These are phyloP conservation scores for Pseudococcus longispinus DNA, from an alignment of 2,888 invertebrate species.

Conservation along the genomic window DNA sequence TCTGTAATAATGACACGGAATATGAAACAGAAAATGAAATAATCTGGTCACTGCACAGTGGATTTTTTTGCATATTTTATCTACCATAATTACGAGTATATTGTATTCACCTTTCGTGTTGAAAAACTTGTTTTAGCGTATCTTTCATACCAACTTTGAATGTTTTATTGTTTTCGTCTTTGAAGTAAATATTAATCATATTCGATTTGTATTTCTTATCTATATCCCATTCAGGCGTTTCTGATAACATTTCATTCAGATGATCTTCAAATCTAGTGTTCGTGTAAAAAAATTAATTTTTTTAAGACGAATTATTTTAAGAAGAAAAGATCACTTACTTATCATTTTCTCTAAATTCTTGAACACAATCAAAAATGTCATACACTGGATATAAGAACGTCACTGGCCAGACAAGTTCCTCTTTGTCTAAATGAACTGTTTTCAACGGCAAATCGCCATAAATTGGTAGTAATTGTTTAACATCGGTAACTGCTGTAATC, in stretches of 20 bases:
- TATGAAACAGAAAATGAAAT: background rate
- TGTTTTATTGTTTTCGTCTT: conserved; percentile 65
- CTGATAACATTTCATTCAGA: conserved; percentile 72
- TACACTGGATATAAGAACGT: conserved; percentile 89
- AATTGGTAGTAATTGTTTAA: conserved; percentile 63
- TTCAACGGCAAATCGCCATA: conserved; percentile 70
- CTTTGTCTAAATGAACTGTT: conserved; percentile 70
- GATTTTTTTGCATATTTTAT: background rate
- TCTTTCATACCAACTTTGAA: conserved; percentile 67
- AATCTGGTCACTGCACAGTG: background rate
- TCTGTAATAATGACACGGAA: conserved; percentile 48
- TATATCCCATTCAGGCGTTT: conserved; percentile 76
- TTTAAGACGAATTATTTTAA: background rate
- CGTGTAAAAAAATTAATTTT: background rate
- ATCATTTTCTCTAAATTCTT: conserved; percentile 78
- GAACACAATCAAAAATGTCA: conserved; percentile 84
- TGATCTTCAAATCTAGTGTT: conserved; percentile 65
- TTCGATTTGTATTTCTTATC: conserved; percentile 70
- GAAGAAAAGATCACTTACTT: conserved; percentile 63
- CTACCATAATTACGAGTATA: background rate
- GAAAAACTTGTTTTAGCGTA: conserved; percentile 70
- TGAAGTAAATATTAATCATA: conserved; percentile 76
- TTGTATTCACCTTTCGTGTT: conserved; percentile 65
- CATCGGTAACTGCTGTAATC: conserved; percentile 38
- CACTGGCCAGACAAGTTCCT: conserved; percentile 83